Conservation (phyloP, 2,113 vertebrate genomes). For the Formicarius rufipectus region DNA sequence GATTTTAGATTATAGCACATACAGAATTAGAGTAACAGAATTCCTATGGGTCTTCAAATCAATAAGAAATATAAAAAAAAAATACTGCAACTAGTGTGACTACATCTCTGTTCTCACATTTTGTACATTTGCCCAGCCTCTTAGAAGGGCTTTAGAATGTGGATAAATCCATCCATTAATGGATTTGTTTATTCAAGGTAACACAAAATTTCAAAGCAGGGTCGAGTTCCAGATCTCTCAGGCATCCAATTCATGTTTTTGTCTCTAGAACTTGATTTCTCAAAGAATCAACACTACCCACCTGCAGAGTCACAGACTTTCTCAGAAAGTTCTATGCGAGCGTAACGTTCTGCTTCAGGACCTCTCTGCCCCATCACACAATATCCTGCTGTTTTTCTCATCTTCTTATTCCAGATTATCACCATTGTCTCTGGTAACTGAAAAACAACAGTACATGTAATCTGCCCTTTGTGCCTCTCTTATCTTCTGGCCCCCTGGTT, state of each 20-base stretch:
- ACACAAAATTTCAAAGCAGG: background rate
- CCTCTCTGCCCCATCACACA: constrained; percentile 79
- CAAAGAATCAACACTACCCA: background rate
- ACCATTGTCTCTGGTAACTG: constrained; percentile 84
- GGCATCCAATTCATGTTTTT: background rate
- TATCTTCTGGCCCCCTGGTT: background rate
- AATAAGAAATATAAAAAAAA: background rate
- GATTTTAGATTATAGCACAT: background rate
- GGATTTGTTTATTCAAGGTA: background rate
- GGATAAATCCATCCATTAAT: background rate
- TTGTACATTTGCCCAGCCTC: background rate
- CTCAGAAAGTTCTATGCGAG: constrained; percentile 86
- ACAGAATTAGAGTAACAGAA: background rate
- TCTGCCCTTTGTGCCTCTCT: background rate
- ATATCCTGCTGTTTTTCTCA: constrained; percentile 89
- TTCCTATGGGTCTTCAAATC: background rate
- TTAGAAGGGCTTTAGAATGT: background rate
- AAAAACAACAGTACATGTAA: background rate
- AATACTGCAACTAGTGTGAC: background rate
- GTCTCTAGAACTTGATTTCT: background rate
- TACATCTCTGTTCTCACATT: background rate
- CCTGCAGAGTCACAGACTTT: constrained; percentile 95
- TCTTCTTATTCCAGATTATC: constrained; percentile 93
- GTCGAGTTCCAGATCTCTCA: background rate
- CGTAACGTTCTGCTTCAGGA: constrained; percentile 66